A percentile compares a stretch with the other conserved stretches of the same genome.
Conservation (phyloP, 2,888 invertebrate genomes). For the Aphodius sticticus region DNA sequence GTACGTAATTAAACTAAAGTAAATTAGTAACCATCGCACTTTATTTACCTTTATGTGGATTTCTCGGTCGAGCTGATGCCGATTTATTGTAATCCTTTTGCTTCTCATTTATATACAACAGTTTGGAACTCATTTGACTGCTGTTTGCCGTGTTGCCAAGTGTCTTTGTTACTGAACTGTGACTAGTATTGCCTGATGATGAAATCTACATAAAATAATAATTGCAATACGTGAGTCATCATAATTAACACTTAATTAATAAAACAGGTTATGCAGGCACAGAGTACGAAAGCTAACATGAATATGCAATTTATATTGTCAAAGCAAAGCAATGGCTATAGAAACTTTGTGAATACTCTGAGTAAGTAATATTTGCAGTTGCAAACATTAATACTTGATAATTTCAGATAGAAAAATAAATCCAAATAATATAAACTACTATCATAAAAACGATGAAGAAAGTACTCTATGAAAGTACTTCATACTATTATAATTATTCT, state of each 20-base stretch:
- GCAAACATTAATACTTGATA: too few relatives aligned
- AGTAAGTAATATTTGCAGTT: too few relatives aligned
- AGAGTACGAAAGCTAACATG: neutral
- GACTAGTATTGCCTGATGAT: conserved; percentile 59
- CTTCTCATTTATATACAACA: conserved; percentile 58
- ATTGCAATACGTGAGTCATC: conserved; percentile 6
- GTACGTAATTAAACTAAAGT: too few relatives aligned
- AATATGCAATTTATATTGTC: conserved; percentile 11
- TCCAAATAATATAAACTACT: too few relatives aligned
- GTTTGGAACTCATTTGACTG: conserved; percentile 52
- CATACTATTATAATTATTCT: too few relatives aligned
- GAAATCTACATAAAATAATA: conserved; percentile 52
- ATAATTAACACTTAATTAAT: neutral
- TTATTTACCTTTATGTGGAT: conserved; percentile 58
- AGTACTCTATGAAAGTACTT: too few relatives aligned
- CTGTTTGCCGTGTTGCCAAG: conserved; percentile 45
- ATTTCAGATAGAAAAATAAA: too few relatives aligned
- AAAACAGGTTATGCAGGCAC: neutral
- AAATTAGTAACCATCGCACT: too few relatives aligned
- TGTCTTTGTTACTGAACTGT: conserved; percentile 55
- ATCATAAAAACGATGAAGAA: too few relatives aligned
- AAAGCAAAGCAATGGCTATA: too few relatives aligned
- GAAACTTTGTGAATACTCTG: too few relatives aligned
- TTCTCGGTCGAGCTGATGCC: conserved; percentile 55
- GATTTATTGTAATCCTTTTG: conserved; percentile 51